Evolutionary conservation across 2,888 invertebrate genomes (phyloP), one percentile per base, ranked within the genome.

Genomic region (Eurytoma californica): DNA sequence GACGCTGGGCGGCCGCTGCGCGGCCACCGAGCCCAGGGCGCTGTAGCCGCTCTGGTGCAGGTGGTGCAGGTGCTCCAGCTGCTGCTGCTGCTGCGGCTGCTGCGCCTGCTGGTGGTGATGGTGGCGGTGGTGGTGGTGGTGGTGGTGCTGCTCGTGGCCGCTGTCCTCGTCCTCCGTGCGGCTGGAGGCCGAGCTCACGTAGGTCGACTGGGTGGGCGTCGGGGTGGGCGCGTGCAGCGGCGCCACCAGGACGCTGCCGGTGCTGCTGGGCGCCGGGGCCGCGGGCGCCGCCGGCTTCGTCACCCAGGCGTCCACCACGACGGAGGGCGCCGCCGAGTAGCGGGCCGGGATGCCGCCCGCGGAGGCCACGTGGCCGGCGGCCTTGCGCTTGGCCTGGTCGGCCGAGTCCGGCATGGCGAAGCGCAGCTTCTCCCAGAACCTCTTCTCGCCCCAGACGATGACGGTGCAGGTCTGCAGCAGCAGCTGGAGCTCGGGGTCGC

Each of bases 381-480:
- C 72, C 39, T 83, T 79, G 69, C 84, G 84, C 68, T 83, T 83
- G 20, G 39, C 82, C 76, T 73, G 78, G 81, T 89, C 92, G 81
- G 93, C 92, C 4, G 95, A 94, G 89, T 97, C 97, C 80, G 95
- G 94, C 92, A 96, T 93, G 79, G 95, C 93, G 88, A 92, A 93
- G 63, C 94, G 92, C 82, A 97, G 92, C 89, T 95, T 95, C 86
- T 96, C 95, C 97, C 97, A 97, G 91, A 97, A 97, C 82, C 95
- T 92, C 72, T 94, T 93, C 87, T 96, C 96, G 83, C 93, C 94
- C 94, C 94, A 95, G 79, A 94, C 93, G 84, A 94, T 92, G 86
- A 93, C 94, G 72, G 93, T 93, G 91, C 95, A 93, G 90, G 95
- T 94, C 88, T 94, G 93, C 58, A 95, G 91, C 78, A 95, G 91